phyloP scores from a whole-genome alignment of 2,888 invertebrate genomes.

The Opisthograptis luteolata region DNA sequence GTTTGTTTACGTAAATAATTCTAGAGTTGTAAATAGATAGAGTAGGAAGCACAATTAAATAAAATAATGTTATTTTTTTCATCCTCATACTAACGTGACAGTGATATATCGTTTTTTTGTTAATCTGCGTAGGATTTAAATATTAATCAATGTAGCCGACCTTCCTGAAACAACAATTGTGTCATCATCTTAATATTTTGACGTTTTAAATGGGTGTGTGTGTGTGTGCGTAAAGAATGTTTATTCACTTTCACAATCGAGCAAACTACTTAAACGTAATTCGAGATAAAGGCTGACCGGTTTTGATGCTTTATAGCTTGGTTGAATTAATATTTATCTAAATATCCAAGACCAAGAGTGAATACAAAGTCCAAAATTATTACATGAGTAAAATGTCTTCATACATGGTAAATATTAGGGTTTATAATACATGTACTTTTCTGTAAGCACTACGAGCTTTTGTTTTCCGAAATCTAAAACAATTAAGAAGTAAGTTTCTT shows the following conservation, averaged over 20 bases:
- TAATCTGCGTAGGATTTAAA: conserved; percentile 31
- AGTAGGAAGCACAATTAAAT: conserved; percentile 16
- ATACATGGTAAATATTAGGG: no score
- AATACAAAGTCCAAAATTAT: no score
- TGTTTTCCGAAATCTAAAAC: no score
- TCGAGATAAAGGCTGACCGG: conserved; percentile 12
- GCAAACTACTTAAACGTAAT: conserved; percentile 9
- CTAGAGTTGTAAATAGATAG: not conserved
- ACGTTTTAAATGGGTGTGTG: not conserved
- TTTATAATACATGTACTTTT: no score
- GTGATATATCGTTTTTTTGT: conserved; percentile 31
- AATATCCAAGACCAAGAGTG: not conserved
- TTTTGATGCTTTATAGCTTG: conserved; percentile 2
- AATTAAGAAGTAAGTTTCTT: no score
- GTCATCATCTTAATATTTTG: conserved; percentile 23
- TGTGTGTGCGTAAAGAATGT: conserved; percentile 12
- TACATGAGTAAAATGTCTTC: no score
- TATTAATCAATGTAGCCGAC: conserved; percentile 45
- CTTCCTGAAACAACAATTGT: conserved; percentile 36
- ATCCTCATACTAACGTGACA: conserved; percentile 25
- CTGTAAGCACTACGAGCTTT: no score
- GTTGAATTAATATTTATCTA: not conserved
- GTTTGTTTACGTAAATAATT: not conserved
- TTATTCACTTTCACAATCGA: conserved; percentile 30
- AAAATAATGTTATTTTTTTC: conserved; percentile 13